Conservation (phyloP, 37 sponge, comb jelly and placozoan species). For the Diacarnus erythraeanus region DNA sequence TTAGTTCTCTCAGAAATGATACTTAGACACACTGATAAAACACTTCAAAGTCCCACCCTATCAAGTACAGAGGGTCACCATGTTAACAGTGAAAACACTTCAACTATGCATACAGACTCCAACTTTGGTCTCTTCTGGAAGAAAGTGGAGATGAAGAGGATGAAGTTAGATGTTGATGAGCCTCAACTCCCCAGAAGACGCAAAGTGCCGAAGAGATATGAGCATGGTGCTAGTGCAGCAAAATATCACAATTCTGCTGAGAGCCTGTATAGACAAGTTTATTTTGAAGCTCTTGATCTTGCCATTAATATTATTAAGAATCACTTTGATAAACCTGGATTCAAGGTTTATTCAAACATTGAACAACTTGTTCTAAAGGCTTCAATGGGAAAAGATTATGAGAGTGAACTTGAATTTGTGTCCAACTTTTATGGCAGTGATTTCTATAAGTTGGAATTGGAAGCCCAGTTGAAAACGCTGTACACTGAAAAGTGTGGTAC, state of each 20-base stretch:
- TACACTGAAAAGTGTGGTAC: no score
- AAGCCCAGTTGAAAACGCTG: no score
- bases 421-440: no score
- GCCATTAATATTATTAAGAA: slow-evolving; percentile 31
- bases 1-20: slow-evolving; percentile 58
- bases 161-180: slow-evolving; percentile 64
- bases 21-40: slow-evolving; percentile 74
- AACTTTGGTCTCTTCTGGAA: slow-evolving; percentile 64
- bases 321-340: slow-evolving; percentile 70
- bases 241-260: no score
- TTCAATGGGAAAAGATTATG: slow-evolving; percentile 16
- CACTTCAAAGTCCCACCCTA: slow-evolving; percentile 64
- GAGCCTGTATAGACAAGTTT: slow-evolving; percentile 36
- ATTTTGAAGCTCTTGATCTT: slow-evolving; percentile 68
- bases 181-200: no score
- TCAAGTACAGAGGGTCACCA: slow-evolving; percentile 81
- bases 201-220: slow-evolving; percentile 52
- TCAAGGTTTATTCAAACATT: slow-evolving; percentile 50
- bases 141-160: no score
- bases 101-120: slow-evolving; percentile 42
- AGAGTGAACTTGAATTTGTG: no score
- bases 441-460: no score
- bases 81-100: slow-evolving; percentile 66
- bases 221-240: slow-evolving; percentile 43
- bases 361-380: slow-evolving; percentile 65